Evolutionary conservation across 2,113 vertebrate genomes (phyloP).

Genomic region (Prionailurus bengalensis): DNA sequence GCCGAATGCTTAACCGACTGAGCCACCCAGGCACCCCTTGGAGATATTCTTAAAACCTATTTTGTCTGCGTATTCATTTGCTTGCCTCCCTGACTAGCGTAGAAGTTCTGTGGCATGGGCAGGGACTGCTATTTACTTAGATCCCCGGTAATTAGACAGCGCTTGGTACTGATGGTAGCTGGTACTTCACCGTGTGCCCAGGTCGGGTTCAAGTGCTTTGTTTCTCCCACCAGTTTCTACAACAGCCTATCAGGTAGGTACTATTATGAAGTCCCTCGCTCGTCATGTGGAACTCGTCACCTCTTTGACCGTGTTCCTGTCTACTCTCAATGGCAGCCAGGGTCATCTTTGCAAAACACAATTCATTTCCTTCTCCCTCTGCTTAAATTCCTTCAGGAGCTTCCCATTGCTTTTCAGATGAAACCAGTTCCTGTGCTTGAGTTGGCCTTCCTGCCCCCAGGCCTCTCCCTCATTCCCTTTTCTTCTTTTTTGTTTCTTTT

Average conservation of each 20-base stretch:
- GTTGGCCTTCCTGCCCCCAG: no score
- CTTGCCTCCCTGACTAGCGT: background rate
- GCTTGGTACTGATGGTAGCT: background rate
- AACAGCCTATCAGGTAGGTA: background rate
- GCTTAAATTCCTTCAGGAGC: background rate
- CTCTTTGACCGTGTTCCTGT: background rate
- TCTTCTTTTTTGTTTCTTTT: no score
- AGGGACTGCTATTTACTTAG: background rate
- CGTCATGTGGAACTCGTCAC: background rate
- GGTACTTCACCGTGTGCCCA: background rate
- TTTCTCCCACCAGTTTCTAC: background rate
- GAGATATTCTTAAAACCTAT: slow-evolving; percentile 68
- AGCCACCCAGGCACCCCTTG: background rate
- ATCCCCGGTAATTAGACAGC: background rate
- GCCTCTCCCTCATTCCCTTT: background rate
- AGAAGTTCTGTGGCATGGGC: no score
- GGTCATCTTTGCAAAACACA: background rate
- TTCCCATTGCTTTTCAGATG: background rate
- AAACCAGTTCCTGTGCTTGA: background rate
- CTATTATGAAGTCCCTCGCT: background rate
- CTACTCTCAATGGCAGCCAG: background rate
- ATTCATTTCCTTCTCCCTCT: background rate
- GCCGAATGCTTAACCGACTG: no score
- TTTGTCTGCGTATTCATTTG: background rate
- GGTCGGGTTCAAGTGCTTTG: background rate